Conservation (phyloP, 2,888 invertebrate genomes). For the Synanthedon vespiformis region DNA sequence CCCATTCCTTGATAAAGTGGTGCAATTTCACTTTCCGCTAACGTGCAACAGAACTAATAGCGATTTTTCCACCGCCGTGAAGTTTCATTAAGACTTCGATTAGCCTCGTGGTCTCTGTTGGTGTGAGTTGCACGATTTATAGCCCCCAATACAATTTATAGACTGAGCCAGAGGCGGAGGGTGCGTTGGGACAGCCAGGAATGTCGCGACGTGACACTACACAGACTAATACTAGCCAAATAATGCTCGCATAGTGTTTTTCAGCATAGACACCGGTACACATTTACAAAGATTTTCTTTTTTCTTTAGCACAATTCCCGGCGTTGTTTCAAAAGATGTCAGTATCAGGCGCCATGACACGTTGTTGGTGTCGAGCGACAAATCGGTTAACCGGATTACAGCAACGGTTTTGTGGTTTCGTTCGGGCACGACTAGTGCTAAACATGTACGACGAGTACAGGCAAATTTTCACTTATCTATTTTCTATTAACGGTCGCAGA, state of each 20-base stretch:
- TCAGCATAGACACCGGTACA: no score
- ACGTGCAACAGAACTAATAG: no score
- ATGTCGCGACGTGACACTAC: slow-evolving; percentile 25
- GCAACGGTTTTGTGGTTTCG: slow-evolving; percentile 33
- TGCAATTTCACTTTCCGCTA: no score
- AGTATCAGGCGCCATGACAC: slow-evolving; percentile 19
- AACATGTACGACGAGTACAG: slow-evolving; percentile 24
- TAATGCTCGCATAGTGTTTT: no score
- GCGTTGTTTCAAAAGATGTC: slow-evolving; percentile 17
- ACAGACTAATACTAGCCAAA: neutral
- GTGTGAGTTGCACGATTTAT: slow-evolving; percentile 33
- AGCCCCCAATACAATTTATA: slow-evolving; percentile 34
- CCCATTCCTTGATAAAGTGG: no score
- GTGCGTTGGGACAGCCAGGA: slow-evolving; percentile 20
- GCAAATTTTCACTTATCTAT: slow-evolving; percentile 20
- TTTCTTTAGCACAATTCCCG: no score
- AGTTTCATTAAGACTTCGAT: slow-evolving; percentile 31
- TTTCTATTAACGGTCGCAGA: no score
- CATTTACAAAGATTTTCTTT: no score
- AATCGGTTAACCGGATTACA: slow-evolving; percentile 42
- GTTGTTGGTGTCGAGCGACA: slow-evolving; percentile 26
- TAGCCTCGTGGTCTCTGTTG: slow-evolving; percentile 15
- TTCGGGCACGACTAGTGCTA: slow-evolving; percentile 19
- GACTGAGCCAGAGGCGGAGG: slow-evolving; percentile 8
- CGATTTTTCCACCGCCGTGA: slow-evolving; percentile 2